Base-by-base conservation (phyloP, 2,797 vertebrate species). In the Psittacula echo region DNA sequence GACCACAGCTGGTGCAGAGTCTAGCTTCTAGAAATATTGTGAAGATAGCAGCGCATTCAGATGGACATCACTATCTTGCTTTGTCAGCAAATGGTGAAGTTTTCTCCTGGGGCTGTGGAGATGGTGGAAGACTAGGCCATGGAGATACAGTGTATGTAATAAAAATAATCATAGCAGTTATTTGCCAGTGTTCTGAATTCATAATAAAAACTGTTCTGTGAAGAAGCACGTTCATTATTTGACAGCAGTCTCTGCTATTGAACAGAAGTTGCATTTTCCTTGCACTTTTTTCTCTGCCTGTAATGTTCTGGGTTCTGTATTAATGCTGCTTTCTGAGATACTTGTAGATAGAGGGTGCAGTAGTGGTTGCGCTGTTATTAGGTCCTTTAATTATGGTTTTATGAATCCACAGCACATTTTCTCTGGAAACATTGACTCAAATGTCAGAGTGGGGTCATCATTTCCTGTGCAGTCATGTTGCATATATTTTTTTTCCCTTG, bases 21-120 rank as follows among this genome's bases (percentile, higher is more conserved):
- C 98, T 99, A 74, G 98, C 98, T 89, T 99, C 99, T 87, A 99
- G 99, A 83, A 99, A 99, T 97, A 99, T 99, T 58, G 96, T 99
- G 93, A 99, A 99, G 97, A 98, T 99, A n/a, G 98, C 99, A 21
- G 98, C 99, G 64, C 99, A 99, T 95, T 99, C 99, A 30, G 99
- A 99, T 72, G 99, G 99, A 10, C 99, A 99, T 96, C 99, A 99
- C 95, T 99, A 99, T 83, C 96, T 99, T 95, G 99, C 99, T 60
- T 97, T 99, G 96, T 99, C 99, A 12, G 98, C 98, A 78, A 99
- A 98, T 7, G 99, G 99, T 58, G 99, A 99, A 97, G 99, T 99
- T 91, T 99, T 99, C 94, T 99, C 99, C 73, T 99, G 99, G 99
- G 99, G 99, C 66, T 99, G 99, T 66, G 99, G 99, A 45, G 99